These are phyloP conservation scores for Saturnia japonica DNA, from an alignment of 2,888 invertebrate genomes.

Conservation along the genomic window DNA sequence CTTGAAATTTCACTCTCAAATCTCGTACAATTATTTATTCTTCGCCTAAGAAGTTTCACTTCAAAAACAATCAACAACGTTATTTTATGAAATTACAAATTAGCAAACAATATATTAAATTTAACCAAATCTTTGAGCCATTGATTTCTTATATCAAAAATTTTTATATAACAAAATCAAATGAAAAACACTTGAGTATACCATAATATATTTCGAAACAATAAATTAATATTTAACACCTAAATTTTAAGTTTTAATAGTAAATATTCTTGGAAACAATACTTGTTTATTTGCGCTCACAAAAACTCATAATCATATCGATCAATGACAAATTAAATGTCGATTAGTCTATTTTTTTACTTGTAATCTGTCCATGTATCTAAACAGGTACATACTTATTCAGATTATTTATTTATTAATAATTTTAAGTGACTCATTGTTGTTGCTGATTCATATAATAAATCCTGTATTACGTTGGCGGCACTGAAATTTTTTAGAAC, in stretches of 20 bases:
- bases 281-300: background rate
- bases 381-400: background rate
- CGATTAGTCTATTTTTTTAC: background rate
- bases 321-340: background rate
- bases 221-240: no score
- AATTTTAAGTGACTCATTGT: background rate
- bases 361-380: background rate
- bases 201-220: background rate
- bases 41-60: no score
- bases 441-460: background rate
- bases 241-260: background rate
- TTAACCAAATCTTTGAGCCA: background rate
- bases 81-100: background rate
- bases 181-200: background rate
- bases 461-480: background rate
- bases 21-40: no score
- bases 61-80: background rate
- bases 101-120: background rate
- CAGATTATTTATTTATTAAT: background rate
- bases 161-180: background rate
- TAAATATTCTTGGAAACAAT: background rate
- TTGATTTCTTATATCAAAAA: background rate
- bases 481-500: no score
- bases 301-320: background rate
- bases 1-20: no score